Conservation (phyloP, 2,888 invertebrate genomes). For the Coelopa pilipes region DNA sequence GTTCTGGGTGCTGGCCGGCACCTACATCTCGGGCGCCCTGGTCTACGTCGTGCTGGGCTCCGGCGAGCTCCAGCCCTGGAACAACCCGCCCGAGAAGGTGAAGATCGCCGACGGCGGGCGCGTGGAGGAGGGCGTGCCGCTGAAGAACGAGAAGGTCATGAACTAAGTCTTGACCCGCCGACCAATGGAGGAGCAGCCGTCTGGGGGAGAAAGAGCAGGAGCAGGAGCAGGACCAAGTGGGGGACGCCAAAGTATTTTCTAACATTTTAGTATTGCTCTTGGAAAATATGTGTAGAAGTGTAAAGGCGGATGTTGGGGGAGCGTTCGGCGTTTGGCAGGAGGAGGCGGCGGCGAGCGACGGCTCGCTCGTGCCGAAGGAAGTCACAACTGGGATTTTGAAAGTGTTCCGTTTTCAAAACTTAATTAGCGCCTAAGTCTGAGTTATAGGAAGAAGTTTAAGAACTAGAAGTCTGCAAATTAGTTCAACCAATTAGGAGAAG, state of each 20-base stretch:
- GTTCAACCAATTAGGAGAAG: too few relatives aligned
- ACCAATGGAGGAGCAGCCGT: too few relatives aligned
- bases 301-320: too few relatives aligned
- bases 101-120: constrained; percentile 48
- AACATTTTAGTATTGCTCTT: constrained; percentile 15
- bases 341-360: too few relatives aligned
- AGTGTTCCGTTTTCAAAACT: too few relatives aligned
- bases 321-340: too few relatives aligned
- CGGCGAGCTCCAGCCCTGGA: constrained; percentile 73
- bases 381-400: too few relatives aligned
- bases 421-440: too few relatives aligned
- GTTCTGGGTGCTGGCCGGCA: constrained; percentile 81
- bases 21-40: constrained; percentile 75
- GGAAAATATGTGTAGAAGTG: too few relatives aligned
- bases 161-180: constrained; percentile 39
- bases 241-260: constrained; percentile 13
- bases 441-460: too few relatives aligned
- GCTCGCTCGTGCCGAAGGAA: too few relatives aligned
- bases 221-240: background rate
- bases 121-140: constrained; percentile 65
- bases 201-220: background rate
- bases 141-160: constrained; percentile 61
- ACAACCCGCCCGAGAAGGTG: constrained; percentile 64
- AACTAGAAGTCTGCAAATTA: too few relatives aligned
- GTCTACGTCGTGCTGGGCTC: constrained; percentile 73